phyloP scores from a whole-genome alignment of 92 coral and sea anemone genomes.

The Epizoanthus fatuus region DNA sequence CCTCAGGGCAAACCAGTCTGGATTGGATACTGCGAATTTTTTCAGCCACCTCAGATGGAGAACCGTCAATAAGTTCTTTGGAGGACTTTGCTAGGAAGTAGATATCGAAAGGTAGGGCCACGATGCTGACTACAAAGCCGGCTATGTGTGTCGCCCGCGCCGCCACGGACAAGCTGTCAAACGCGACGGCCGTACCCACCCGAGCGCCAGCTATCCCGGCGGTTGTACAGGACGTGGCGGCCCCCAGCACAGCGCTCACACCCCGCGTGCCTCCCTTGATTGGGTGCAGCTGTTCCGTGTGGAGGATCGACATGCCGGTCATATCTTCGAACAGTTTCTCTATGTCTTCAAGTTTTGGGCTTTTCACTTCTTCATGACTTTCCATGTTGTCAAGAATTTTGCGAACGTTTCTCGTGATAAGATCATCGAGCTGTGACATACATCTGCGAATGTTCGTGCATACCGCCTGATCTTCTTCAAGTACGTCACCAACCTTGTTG shows the following conservation, averaged over 20 bases:
- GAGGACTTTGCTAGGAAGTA: conserved; percentile 73
- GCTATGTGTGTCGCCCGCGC: conserved; percentile 73
- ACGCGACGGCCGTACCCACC: conserved; percentile 62
- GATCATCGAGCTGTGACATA: conserved; percentile 43
- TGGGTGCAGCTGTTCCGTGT: conserved; percentile 63
- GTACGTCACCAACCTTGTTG: conserved; percentile 64
- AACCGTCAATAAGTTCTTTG: conserved; percentile 47
- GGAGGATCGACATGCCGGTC: conserved; percentile 61
- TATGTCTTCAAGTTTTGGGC: conserved; percentile 50
- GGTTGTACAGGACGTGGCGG: conserved; percentile 64
- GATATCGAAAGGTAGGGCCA: conserved; percentile 70
- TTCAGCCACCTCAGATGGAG: conserved; percentile 70
- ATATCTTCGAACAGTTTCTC: conserved; percentile 60
- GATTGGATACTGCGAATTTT: conserved; percentile 57
- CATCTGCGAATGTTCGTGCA: conserved; percentile 62
- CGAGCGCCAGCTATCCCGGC: conserved; percentile 77
- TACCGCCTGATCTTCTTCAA: conserved; percentile 67
- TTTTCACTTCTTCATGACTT: conserved; percentile 7
- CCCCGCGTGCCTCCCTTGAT: conserved; percentile 71
- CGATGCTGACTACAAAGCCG: conserved; percentile 68
- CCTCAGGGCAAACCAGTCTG: conserved; percentile 70
- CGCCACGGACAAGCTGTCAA: conserved; percentile 67
- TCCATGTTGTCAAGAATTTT: conserved; percentile 55
- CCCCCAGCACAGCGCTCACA: conserved; percentile 70
- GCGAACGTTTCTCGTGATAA: conserved; percentile 56